These are phyloP conservation scores for Agapetus fuscipes DNA, from an alignment of 2,888 invertebrate species.

Conservation along the genomic window DNA sequence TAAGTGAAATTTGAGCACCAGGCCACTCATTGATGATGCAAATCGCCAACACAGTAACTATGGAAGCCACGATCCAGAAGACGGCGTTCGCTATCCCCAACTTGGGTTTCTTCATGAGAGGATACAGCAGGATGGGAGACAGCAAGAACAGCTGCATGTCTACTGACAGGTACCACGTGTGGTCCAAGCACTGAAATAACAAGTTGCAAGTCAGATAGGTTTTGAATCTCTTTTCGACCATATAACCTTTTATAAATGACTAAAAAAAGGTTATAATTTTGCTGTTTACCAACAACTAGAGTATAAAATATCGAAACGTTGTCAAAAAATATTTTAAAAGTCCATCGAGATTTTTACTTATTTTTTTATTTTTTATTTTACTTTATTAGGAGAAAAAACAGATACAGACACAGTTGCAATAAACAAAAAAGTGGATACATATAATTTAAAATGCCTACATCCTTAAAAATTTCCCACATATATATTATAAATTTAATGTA, in stretches of 20 bases:
- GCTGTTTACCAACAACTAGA: no score
- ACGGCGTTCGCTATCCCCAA: conserved; percentile 1
- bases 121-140: conserved; percentile 8
- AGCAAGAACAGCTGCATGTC: conserved; percentile 8
- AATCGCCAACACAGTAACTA: conserved; percentile 2
- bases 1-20: not conserved
- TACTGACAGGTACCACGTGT: conserved; percentile 8
- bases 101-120: conserved; percentile 1
- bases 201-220: no score
- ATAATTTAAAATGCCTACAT: no score
- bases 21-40: conserved; percentile 4
- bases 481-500: no score
- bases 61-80: conserved; percentile 6
- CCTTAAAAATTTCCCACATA: no score
- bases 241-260: no score
- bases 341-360: not conserved
- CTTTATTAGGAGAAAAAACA: not conserved
- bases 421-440: no score
- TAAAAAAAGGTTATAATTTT: no score
- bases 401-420: no score
- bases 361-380: not conserved
- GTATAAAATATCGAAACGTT: no score
- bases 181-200: conserved; percentile 5
- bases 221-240: no score
- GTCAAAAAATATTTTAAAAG: no score